Evolutionary conservation across 2,888 invertebrate genomes (phyloP).

Genomic region (Tetragonula carbonaria): DNA sequence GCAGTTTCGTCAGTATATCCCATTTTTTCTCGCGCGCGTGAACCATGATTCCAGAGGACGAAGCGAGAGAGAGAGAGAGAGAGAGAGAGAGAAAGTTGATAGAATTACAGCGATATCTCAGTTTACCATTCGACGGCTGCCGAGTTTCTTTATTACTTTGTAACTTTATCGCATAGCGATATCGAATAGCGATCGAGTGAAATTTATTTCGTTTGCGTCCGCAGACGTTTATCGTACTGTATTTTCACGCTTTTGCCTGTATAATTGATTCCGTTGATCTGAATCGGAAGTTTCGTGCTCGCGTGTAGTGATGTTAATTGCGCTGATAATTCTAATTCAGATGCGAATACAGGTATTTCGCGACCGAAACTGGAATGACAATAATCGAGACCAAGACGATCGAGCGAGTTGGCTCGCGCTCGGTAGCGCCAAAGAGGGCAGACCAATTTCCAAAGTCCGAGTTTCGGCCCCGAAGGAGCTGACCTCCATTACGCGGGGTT

Average conservation of each 20-base stretch:
- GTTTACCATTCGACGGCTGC: slow-evolving; percentile 54
- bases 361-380: slow-evolving; percentile 74
- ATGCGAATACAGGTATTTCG: slow-evolving; percentile 9
- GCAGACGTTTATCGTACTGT: background rate
- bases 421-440: slow-evolving; percentile 60
- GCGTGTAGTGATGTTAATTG: no score
- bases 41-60: background rate
- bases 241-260: background rate
- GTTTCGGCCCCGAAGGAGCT: slow-evolving; percentile 79
- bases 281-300: no score
- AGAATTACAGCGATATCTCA: slow-evolving; percentile 32
- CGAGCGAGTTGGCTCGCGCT: slow-evolving; percentile 51
- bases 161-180: slow-evolving; percentile 51
- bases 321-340: no score
- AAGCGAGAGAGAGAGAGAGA: background rate
- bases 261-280: background rate
- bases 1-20: no score
- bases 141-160: slow-evolving; percentile 65
- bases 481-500: slow-evolving; percentile 83
- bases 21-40: no score
- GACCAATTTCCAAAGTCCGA: slow-evolving; percentile 76
- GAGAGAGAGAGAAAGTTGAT: background rate
- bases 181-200: slow-evolving; percentile 42
- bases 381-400: slow-evolving; percentile 66
- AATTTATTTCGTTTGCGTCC: slow-evolving; percentile 25